Conservation (phyloP, 2,888 invertebrate species). For the Choreutis nemorana region DNA sequence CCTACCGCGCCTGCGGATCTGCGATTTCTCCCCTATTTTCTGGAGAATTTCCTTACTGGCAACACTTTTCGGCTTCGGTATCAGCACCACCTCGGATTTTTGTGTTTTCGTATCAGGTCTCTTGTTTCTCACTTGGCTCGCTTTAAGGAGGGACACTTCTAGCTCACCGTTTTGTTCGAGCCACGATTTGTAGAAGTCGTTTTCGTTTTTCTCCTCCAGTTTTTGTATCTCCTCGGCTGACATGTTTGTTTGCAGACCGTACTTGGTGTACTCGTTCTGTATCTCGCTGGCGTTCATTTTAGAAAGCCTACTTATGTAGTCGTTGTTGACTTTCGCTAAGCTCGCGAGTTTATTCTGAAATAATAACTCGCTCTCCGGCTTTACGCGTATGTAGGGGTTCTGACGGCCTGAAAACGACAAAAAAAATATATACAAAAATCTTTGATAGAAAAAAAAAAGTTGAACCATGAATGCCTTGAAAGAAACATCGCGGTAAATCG, state of each 20-base stretch:
- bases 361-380: slow-evolving; percentile 52
- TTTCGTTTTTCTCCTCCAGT: slow-evolving; percentile 31
- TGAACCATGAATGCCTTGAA: slow-evolving; percentile 55
- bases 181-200: slow-evolving; percentile 59
- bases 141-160: slow-evolving; percentile 51
- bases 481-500: slow-evolving; percentile 11
- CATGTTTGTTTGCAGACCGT: slow-evolving; percentile 39
- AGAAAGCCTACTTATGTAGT: slow-evolving; percentile 40
- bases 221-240: slow-evolving; percentile 29
- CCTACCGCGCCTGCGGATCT: slow-evolving; percentile 37
- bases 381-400: slow-evolving; percentile 35
- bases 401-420: slow-evolving; percentile 28
- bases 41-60: slow-evolving; percentile 28
- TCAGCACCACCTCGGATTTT: slow-evolving; percentile 49
- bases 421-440: no score
- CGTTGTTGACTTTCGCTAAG: slow-evolving; percentile 41
- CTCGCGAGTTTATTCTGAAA: slow-evolving; percentile 48
- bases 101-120: slow-evolving; percentile 25
- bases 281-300: slow-evolving; percentile 51
- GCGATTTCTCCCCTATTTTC: slow-evolving; percentile 36
- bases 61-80: slow-evolving; percentile 36
- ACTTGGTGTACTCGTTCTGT: slow-evolving; percentile 46
- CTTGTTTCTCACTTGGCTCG: slow-evolving; percentile 35
- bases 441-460: slow-evolving; percentile 1
- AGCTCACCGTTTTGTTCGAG: slow-evolving; percentile 56